Base-by-base conservation (phyloP, 2,113 vertebrate species). In the Polyodon spathula region DNA sequence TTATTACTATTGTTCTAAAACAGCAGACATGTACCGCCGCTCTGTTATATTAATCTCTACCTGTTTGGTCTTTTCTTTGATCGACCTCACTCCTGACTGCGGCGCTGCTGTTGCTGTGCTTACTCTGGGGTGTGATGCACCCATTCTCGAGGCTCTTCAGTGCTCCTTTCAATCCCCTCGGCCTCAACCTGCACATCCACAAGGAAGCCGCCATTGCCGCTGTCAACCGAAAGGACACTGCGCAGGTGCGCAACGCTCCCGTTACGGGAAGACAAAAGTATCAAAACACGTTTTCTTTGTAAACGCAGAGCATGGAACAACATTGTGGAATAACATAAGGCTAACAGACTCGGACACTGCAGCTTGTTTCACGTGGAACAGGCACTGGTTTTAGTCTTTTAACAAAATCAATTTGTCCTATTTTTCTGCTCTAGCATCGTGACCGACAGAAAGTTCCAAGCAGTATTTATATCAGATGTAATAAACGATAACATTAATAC, bases 161-260 rank as follows among this genome's bases (percentile, higher is more conserved):
- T 5, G 71, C 50, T 11, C 48, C 62, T 3, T 16, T 40, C 40
- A 44, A 65, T 54, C 73, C 69, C 17, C 68, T 73, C 71, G 73
- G 55, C 52, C 63, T 74, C 65, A 85, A 73, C 72, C 78, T 75
- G 68, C 71, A 74, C 52, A 70, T 62, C 0, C 61, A 59, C 0
- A 75, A 12, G 82, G 78, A 73, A 71, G 83, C 68, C 78, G 86
- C 84, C 86, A 88, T 88, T 66, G 65, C 12, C 73, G 50, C 12
- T 6, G 4, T 4, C 4, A 58, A 2, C 37, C 0, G 5, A 4
- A 8, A 6, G 8, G 0, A 0, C 11, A 62, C 1, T 0, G 71
- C 79, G 77, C 84, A 70, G 81, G 84, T 74, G 80, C 61, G 1
- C 9, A 1, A 1, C 0, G 0, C 39, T 0, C 12, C 0, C 55